Evolutionary conservation across 2,797 vertebrate species (phyloP).

Genomic region (Odontamblyopus rebecca): DNA sequence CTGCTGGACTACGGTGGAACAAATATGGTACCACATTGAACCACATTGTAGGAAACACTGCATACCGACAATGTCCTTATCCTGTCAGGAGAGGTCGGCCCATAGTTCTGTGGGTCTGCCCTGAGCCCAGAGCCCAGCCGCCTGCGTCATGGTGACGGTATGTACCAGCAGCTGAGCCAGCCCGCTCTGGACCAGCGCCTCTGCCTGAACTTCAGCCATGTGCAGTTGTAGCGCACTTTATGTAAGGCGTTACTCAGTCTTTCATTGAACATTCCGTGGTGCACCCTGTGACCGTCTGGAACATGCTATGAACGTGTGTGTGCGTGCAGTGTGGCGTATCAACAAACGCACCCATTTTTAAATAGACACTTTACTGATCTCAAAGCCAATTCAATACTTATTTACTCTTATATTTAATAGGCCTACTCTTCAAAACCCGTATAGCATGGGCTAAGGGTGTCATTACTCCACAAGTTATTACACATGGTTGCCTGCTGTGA

Average conservation of each 20-base stretch:
- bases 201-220: constrained; percentile 36
- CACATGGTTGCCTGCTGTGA: neutral
- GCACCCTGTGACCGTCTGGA: neutral
- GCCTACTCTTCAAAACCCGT: no score
- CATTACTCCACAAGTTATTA: neutral
- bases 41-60: neutral
- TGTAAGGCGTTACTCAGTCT: constrained; percentile 46
- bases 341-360: no score
- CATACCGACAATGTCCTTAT: neutral
- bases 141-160: neutral
- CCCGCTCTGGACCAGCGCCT: neutral
- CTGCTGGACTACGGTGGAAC: neutral
- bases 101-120: neutral
- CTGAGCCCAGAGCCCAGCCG: neutral
- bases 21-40: no score
- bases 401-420: no score
- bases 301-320: neutral
- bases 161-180: neutral
- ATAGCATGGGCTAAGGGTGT: neutral
- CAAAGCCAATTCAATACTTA: no score
- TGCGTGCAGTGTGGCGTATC: neutral
- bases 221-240: constrained; percentile 50
- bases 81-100: neutral
- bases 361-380: no score
- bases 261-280: constrained; percentile 12